phyloP scores from a whole-genome alignment of 2,797 vertebrate genomes.

The Synaphobranchus kaupii region DNA sequence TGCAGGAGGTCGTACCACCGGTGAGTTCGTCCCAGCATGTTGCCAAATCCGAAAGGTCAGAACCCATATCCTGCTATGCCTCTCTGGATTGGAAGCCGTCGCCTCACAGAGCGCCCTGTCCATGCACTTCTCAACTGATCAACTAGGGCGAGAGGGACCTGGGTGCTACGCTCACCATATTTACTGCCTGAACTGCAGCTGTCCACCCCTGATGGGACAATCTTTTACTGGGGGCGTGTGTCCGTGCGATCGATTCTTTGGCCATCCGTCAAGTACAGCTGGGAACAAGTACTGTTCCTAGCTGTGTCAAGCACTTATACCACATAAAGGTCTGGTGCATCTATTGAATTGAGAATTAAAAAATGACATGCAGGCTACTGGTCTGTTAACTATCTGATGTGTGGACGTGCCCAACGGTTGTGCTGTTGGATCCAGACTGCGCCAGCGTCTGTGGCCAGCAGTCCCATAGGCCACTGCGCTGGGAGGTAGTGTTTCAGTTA shows the following conservation, averaged over 20 bases:
- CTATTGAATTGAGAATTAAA: no score
- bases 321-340: background rate
- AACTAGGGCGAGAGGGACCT: background rate
- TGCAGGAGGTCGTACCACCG: constrained; percentile 37
- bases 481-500: background rate
- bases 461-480: background rate
- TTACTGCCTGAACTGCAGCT: constrained; percentile 13
- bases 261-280: background rate
- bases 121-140: background rate
- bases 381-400: no score
- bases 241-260: background rate
- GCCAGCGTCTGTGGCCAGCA: background rate
- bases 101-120: background rate
- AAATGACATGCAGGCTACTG: no score
- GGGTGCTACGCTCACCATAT: background rate
- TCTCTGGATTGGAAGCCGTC: background rate
- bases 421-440: no score
- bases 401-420: no score
- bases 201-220: background rate
- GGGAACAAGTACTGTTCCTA: background rate
- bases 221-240: background rate
- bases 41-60: constrained; percentile 31
- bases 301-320: background rate
- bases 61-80: constrained; percentile 14
- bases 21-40: background rate